Evolutionary conservation across 1,140 invertebrate genomes (phyloP), one percentile per base, ranked within the genome.

Genomic region (Megalopta genalis): DNA sequence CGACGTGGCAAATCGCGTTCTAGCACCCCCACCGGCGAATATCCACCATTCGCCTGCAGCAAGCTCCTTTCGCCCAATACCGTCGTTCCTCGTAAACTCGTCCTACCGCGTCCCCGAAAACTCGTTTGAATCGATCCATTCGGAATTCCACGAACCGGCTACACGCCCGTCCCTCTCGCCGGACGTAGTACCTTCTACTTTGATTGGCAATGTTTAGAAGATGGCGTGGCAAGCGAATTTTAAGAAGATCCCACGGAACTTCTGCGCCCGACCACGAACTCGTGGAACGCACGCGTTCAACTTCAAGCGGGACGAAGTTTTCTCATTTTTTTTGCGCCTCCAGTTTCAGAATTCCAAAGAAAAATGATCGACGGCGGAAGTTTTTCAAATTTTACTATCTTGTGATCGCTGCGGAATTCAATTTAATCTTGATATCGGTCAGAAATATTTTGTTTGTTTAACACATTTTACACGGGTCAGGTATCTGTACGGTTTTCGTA

Each of bases 21-120:
- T 82, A 78, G 77, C 84, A 77, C 75, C 84, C 49, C 85, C 84
- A 86, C 85, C 84, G 70, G 85, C 85, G 86, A 86, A 86, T 86
- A 86, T 86, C 85, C 80, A 80, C 85, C 77, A 86, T 86, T 86
- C 85, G 85, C 84, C 81, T 77, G 81, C 72, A 86, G 81, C 77
- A 73, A 54, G 75, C 71, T 86, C 63, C 84, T 86, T 86, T 85
- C 85, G 81, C 73, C 85, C 85, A 86, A 86, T 86, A 81, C 84
- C 85, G 82, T 86, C 84, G 85, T 86, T 83, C 85, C 85, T 86
- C 84, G 85, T 86, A 86, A 86, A 86, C 84, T 86, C 85, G 71
- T 86, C 85, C 84, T 86, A 81, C 84, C 85, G 74, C 85, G 77
- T 86, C 71, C 71, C 84, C 80, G 75, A 86, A 86, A 86, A 86